Evolutionary conservation across 2,888 invertebrate genomes (phyloP).

Genomic region (Nowickia ferox): DNA sequence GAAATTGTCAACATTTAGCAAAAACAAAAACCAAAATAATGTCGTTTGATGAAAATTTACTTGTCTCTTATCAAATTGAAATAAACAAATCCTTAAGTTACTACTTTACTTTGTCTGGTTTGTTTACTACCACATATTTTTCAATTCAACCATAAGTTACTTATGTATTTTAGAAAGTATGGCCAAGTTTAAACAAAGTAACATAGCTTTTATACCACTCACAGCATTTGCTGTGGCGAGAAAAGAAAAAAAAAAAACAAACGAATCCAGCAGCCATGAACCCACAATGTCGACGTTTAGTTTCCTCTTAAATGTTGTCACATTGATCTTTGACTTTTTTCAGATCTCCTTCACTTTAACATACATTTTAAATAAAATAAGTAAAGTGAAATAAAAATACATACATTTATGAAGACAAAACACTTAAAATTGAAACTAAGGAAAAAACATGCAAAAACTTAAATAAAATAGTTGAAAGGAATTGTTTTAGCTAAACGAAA

Average conservation of each 20-base stretch:
- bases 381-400: slow-evolving; percentile 3
- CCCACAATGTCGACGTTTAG: slow-evolving; percentile 60
- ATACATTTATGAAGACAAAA: slow-evolving; percentile 19
- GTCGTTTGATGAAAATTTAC: slow-evolving; percentile 22
- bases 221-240: not conserved
- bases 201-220: not conserved
- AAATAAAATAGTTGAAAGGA: slow-evolving; percentile 33
- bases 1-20: slow-evolving; percentile 6
- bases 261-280: slow-evolving; percentile 46
- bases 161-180: slow-evolving; percentile 52
- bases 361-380: slow-evolving; percentile 31
- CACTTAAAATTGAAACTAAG: slow-evolving; percentile 9
- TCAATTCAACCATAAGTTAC: slow-evolving; percentile 10
- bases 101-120: slow-evolving; percentile 2
- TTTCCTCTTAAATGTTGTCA: slow-evolving; percentile 65
- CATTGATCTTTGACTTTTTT: slow-evolving; percentile 71
- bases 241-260: not conserved
- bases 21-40: slow-evolving; percentile 8
- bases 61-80: slow-evolving; percentile 48
- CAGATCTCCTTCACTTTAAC: slow-evolving; percentile 33
- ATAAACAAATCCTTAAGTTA: slow-evolving; percentile 43
- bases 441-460: not conserved
- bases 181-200: slow-evolving; percentile 11
- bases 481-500: slow-evolving; percentile 49
- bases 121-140: not conserved